A percentile compares a stretch with the other conserved stretches of the same genome.
Conservation (phyloP, 2,888 invertebrate species). For the Cataglyphis livida region DNA sequence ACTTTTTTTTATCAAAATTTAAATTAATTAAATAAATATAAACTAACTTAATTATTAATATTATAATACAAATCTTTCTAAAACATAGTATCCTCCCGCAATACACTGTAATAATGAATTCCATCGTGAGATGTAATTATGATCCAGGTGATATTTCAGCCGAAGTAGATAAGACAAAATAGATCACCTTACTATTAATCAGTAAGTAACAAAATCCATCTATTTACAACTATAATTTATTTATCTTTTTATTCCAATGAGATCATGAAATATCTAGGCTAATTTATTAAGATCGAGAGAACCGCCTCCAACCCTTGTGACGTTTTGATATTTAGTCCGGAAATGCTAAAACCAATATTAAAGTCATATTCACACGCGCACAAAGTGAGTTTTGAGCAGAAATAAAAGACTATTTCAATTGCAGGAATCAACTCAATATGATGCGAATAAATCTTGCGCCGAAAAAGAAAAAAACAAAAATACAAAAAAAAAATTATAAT, state of each 20-base stretch:
- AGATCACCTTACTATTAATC: conserved; percentile 26
- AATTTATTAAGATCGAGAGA: conserved; percentile 9
- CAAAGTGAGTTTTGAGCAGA: conserved; percentile 59
- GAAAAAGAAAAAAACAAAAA: conserved; percentile 46
- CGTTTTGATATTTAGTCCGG: background rate
- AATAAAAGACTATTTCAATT: conserved; percentile 72
- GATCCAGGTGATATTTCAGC: conserved; percentile 34
- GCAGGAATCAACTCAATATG: conserved; percentile 69
- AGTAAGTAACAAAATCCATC: conserved; percentile 21
- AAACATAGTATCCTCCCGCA: background rate
- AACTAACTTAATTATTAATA: background rate
- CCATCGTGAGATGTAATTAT: conserved; percentile 21
- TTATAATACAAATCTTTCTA: background rate
- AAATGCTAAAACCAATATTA: conserved; percentile 58
- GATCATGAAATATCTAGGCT: conserved; percentile 1
- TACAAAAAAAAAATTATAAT: conserved; percentile 11
- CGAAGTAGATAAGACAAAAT: conserved; percentile 44
- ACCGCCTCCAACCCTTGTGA: background rate
- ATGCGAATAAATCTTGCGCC: conserved; percentile 75
- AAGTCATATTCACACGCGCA: conserved; percentile 59
- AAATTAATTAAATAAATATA: background rate
- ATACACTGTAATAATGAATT: conserved; percentile 16
- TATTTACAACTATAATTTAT: conserved; percentile 3
- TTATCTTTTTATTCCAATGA: background rate
- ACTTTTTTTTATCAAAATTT: background rate